Evolutionary conservation across 2,113 vertebrate genomes (phyloP).

Genomic region (Saccopteryx bilineata): DNA sequence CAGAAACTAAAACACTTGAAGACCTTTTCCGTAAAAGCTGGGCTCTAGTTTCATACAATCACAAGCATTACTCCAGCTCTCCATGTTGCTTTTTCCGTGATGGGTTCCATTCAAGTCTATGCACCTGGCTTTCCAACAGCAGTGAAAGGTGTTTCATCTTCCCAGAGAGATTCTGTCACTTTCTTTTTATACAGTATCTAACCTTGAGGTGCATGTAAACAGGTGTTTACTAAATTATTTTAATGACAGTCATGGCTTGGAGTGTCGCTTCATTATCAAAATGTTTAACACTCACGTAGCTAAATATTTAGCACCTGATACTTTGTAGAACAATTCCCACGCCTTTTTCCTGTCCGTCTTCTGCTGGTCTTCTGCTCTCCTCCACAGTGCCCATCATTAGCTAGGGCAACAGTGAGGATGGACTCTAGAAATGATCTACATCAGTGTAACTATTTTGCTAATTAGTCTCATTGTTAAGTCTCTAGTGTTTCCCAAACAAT

Average conservation of each 20-base stretch:
- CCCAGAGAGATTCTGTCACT: constrained; percentile 40
- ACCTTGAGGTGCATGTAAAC: constrained; percentile 65
- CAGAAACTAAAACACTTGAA: background rate
- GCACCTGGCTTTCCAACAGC: background rate
- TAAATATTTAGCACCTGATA: constrained; percentile 74
- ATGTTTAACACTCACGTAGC: constrained; percentile 59
- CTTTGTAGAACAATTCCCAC: constrained; percentile 36
- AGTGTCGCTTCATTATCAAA: constrained; percentile 72
- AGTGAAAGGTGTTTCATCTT: background rate
- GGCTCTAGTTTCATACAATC: background rate
- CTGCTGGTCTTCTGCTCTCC: background rate
- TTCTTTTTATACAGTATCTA: constrained; percentile 33
- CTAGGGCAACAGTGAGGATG: background rate
- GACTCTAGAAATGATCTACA: constrained; percentile 21
- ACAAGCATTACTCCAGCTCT: background rate
- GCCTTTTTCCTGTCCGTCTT: constrained; percentile 13
- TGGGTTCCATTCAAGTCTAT: background rate
- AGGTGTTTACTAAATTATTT: constrained; percentile 79
- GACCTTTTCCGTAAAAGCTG: too few species aligned
- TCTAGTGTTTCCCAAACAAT: constrained; percentile 48
- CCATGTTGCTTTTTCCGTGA: background rate
- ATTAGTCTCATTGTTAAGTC: background rate
- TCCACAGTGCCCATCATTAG: background rate
- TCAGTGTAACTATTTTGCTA: constrained; percentile 2
- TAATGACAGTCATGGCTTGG: constrained; percentile 48